Base-by-base conservation (phyloP, 2,797 vertebrate genomes). In the Bradypodion ventrale region DNA sequence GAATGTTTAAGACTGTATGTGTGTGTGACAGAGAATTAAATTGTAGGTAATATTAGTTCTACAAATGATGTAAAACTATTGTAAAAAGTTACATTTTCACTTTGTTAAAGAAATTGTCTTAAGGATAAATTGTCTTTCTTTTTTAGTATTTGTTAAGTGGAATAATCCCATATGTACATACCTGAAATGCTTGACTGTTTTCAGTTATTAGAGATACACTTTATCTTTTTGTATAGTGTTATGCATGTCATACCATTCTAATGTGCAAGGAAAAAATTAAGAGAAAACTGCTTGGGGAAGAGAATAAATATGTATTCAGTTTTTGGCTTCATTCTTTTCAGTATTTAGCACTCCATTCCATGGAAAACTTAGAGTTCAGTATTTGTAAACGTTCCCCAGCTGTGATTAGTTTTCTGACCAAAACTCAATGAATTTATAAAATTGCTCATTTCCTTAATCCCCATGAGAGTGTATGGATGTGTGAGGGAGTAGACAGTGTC, bases 1-100 rank as follows among this genome's bases (percentile, higher is more conserved):
- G 90, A 89, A 90, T 93, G 91, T 92, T 92, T 92, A 90, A 91
- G 89, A 93, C 94, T 91, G 92, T 81, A 81, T 76, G 94, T 92
- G 93, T 94, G 93, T 86, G 49, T 90, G 89, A 91, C 89, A 87
- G 83, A 83, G 82, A 90, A 83, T 83, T 83, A 89, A 89, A 87
- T 87, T 88, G 92, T 86, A 2, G 77, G 32, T 85, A 82, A 21
- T 76, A 35, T 44, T 80, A 83, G 69, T 66, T 78, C 63, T 81
- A 72, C 66, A 89, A 83, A 80, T 90, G 91, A 84, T 84, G 74
- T n/a, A n/a, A 60, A 76, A 49, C 69, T 82, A n/a, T 87, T 89
- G 84, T 77, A 89, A 91, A 62, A 42, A 0, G 75, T 68, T 87
- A n/a, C 42, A 79, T 35, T 70, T 49, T 77, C 46, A 27, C 2